phyloP scores from a whole-genome alignment of 1,140 invertebrate genomes.

The Penaeus vannamei region DNA sequence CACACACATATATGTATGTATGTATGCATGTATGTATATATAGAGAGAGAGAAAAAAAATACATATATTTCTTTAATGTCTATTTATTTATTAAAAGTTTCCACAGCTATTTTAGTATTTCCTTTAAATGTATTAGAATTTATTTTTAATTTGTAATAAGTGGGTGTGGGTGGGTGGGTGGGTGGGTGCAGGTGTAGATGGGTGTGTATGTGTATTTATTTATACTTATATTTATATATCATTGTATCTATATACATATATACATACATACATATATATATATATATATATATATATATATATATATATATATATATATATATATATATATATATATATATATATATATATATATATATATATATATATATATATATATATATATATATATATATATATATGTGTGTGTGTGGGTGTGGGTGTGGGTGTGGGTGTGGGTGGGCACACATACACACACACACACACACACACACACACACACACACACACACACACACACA shows the following conservation, averaged over 20 bases:
- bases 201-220: not conserved
- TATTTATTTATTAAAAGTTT: too few species aligned
- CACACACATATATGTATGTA: not conserved
- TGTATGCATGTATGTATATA: not conserved
- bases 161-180: not conserved
- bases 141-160: too few species aligned
- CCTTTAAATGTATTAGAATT: too few species aligned
- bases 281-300: slow-evolving; percentile 16
- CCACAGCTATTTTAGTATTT: too few species aligned
- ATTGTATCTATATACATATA: slow-evolving; percentile 33
- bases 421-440: too few species aligned
- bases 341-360: slow-evolving; percentile 30
- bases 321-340: slow-evolving; percentile 27
- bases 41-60: not conserved
- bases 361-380: not conserved
- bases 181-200: not conserved
- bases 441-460: too few species aligned
- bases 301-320: slow-evolving; percentile 25
- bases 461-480: too few species aligned
- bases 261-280: slow-evolving; percentile 8
- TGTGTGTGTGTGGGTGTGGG: not conserved
- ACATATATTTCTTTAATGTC: too few species aligned
- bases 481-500: too few species aligned
- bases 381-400: slow-evolving; percentile 18
- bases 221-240: too few species aligned